phyloP scores from a whole-genome alignment of 2,113 vertebrate genomes.

The Setophaga coronata region DNA sequence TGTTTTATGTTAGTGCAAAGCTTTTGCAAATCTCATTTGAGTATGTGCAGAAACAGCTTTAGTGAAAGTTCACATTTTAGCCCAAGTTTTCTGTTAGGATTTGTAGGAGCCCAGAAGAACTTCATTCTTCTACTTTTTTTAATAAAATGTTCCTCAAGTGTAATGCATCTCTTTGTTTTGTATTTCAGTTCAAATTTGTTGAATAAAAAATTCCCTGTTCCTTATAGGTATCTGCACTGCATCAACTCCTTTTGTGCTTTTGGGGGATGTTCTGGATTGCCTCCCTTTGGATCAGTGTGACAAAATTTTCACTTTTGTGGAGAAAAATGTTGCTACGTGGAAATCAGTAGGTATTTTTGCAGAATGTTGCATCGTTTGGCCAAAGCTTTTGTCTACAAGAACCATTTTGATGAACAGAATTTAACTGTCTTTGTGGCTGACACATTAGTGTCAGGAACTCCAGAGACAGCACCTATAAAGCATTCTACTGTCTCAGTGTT shows the following conservation, averaged over 20 bases:
- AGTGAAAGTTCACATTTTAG: background rate
- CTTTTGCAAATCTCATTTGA: background rate
- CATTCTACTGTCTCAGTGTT: background rate
- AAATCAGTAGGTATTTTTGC: slow-evolving; percentile 85
- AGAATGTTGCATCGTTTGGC: background rate
- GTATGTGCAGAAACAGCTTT: background rate
- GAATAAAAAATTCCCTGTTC: background rate
- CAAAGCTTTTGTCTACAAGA: background rate
- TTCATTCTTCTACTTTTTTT: background rate
- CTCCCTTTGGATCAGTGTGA: slow-evolving; percentile 96
- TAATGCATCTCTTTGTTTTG: background rate
- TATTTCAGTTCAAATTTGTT: background rate
- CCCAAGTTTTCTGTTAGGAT: background rate
- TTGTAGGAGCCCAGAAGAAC: background rate
- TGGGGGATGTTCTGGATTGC: slow-evolving; percentile 96
- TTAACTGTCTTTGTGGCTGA: background rate
- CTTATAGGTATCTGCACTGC: slow-evolving; percentile 91
- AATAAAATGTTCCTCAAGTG: background rate
- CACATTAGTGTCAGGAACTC: background rate
- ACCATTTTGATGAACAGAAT: background rate
- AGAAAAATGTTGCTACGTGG: slow-evolving; percentile 97
- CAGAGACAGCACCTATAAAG: background rate
- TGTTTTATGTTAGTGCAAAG: background rate
- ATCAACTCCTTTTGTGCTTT: slow-evolving; percentile 91
- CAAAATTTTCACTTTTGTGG: slow-evolving; percentile 95